These are phyloP conservation scores for Pogonus chalceus DNA, from an alignment of 1,140 invertebrate species.

Conservation along the genomic window DNA sequence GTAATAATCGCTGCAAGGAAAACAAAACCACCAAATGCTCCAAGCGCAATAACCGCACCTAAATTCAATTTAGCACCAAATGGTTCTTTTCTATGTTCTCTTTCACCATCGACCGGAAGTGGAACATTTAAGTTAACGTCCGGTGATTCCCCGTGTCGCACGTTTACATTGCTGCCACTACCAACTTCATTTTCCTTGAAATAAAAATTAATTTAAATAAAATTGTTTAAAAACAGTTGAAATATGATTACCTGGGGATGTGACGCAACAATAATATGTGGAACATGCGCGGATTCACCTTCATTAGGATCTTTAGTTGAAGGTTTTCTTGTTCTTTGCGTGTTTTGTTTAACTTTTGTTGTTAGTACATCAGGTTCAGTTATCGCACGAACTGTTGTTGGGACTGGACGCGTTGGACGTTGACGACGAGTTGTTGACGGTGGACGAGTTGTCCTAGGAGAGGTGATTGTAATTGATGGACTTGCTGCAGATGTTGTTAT, in stretches of 20 bases:
- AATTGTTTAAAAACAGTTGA: neutral
- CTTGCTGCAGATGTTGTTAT: slow-evolving; percentile 24
- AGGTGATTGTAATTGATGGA: slow-evolving; percentile 15
- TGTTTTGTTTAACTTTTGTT: slow-evolving; percentile 16
- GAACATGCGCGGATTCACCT: slow-evolving; percentile 33
- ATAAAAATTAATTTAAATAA: too few species aligned
- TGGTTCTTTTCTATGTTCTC: slow-evolving; percentile 49
- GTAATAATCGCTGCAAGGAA: slow-evolving; percentile 82
- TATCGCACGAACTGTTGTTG: slow-evolving; percentile 31
- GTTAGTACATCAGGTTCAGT: slow-evolving; percentile 21
- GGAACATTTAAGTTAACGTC: slow-evolving; percentile 56
- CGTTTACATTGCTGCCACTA: slow-evolving; percentile 37
- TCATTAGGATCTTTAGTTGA: slow-evolving; percentile 20
- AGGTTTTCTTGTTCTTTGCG: slow-evolving; percentile 14
- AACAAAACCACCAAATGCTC: slow-evolving; percentile 82
- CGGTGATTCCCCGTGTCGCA: slow-evolving; percentile 42
- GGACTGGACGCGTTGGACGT: slow-evolving; percentile 31
- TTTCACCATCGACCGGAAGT: slow-evolving; percentile 52
- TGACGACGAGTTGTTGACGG: slow-evolving; percentile 25
- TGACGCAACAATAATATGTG: slow-evolving; percentile 50
- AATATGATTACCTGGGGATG: slow-evolving; percentile 39
- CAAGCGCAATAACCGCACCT: slow-evolving; percentile 79
- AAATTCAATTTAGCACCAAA: slow-evolving; percentile 68
- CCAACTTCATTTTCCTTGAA: slow-evolving; percentile 42
- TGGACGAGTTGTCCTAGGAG: slow-evolving; percentile 15